These are phyloP conservation scores for Linepithema humile DNA, from an alignment of 1,140 invertebrate species.

Conservation along the genomic window DNA sequence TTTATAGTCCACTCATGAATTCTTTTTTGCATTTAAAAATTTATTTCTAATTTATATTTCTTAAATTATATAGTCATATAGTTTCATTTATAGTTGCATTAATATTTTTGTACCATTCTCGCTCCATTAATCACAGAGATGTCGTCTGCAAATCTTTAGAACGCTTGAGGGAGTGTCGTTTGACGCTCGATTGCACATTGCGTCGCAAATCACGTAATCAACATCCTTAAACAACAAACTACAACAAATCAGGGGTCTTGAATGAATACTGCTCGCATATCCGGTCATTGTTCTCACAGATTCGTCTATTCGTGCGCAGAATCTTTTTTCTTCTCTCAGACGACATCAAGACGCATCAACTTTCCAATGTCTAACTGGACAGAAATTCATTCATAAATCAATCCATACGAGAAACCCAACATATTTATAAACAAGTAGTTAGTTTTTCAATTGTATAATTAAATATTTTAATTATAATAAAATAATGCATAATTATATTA, in stretches of 20 bases:
- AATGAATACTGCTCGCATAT: not conserved
- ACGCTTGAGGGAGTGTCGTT: not conserved
- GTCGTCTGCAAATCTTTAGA: not conserved
- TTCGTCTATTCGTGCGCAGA: not conserved
- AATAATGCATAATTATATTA: too few relatives aligned
- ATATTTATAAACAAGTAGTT: not conserved
- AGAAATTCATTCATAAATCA: not conserved
- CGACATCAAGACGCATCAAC: not conserved
- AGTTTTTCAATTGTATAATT: not conserved
- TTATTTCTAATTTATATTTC: too few relatives aligned
- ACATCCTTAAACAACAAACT: not conserved
- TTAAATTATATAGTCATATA: too few relatives aligned
- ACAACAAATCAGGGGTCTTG: not conserved
- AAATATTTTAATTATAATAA: not conserved
- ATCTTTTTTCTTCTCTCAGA: not conserved
- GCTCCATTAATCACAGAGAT: conserved; percentile 16
- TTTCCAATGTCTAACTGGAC: too few relatives aligned
- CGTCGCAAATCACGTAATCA: not conserved
- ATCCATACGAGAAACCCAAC: too few relatives aligned
- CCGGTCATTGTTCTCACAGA: conserved; percentile 8
- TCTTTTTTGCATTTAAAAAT: too few relatives aligned
- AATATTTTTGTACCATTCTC: not conserved
- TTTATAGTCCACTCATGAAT: too few relatives aligned
- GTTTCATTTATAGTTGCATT: too few relatives aligned
- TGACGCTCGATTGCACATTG: not conserved